phyloP scores from a whole-genome alignment of 2,113 vertebrate species.

The Crypturellus undulatus region DNA sequence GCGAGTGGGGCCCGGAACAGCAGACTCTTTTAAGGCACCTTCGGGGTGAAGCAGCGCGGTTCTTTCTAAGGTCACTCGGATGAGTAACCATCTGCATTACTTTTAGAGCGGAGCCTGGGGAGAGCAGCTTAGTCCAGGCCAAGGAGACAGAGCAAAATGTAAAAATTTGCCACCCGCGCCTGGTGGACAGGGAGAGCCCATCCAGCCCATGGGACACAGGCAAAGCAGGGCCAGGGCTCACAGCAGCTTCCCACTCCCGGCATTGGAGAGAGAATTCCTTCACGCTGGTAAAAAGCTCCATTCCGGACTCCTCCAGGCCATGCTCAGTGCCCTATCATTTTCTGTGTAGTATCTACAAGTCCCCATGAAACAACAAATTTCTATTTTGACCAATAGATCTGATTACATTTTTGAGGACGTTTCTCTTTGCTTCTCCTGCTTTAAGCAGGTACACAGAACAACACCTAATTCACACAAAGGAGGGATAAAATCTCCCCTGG shows the following conservation, averaged over 20 bases:
- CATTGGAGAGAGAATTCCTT: neutral
- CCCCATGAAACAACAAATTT: neutral
- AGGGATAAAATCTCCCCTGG: neutral
- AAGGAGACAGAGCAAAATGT: accelerated
- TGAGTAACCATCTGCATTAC: neutral
- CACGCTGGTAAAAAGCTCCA: neutral
- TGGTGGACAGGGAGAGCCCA: neutral
- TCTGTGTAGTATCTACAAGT: neutral
- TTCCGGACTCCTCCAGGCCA: neutral
- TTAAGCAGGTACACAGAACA: neutral
- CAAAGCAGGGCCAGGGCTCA: neutral
- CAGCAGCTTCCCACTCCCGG: accelerated
- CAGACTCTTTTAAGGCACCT: neutral
- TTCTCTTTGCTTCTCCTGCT: neutral
- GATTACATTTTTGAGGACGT: accelerated
- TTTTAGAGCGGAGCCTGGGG: neutral
- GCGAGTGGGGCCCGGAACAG: neutral
- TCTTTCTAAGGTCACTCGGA: neutral
- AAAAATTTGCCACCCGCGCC: neutral
- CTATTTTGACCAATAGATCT: neutral
- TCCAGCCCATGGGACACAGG: accelerated
- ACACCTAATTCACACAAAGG: neutral
- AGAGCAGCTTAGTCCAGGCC: neutral
- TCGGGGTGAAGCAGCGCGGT: neutral
- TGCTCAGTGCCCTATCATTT: neutral